A percentile compares a stretch with the other conserved stretches of the same genome.
Evolutionary conservation across 2,888 invertebrate species (phyloP).

Genomic region (Lymantria dispar): DNA sequence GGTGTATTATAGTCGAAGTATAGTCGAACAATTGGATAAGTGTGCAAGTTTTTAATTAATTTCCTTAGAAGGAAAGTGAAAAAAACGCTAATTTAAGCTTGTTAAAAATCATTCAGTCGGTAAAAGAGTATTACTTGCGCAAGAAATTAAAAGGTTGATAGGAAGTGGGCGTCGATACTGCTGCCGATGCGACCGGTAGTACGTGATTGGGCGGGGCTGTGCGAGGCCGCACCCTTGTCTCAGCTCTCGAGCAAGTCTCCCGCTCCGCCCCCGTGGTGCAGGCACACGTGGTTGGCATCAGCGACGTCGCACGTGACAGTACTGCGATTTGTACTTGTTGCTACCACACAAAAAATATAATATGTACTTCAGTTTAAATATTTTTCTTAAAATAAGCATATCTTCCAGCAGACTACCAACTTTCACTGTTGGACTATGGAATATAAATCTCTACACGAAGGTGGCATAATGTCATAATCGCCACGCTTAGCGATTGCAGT

Average conservation of each 20-base stretch:
- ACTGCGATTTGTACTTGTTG: constrained; percentile 54
- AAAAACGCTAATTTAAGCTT: too few species aligned
- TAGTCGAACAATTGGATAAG: too few species aligned
- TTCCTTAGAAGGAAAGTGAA: too few species aligned
- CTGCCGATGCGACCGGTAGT: constrained; percentile 14
- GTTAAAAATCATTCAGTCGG: too few species aligned
- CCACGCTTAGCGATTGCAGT: too few species aligned
- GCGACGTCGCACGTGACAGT: constrained; percentile 33
- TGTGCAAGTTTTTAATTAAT: too few species aligned
- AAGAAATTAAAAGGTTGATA: constrained; percentile 2
- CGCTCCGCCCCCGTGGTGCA: constrained; percentile 27
- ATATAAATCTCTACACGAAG: too few species aligned
- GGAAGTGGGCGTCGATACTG: not conserved
- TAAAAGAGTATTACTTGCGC: constrained; percentile 3
- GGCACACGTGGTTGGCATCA: constrained; percentile 14
- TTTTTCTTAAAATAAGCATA: too few species aligned
- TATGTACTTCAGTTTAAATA: not conserved
- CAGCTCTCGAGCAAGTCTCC: constrained; percentile 5
- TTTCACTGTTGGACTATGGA: too few species aligned
- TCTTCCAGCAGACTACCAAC: too few species aligned
- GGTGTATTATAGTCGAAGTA: too few species aligned
- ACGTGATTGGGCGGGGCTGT: not conserved
- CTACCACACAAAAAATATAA: constrained; percentile 25
- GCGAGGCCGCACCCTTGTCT: not conserved
- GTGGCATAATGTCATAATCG: too few species aligned